Percentiles rank a stretch among this genome's conserved stretches.
Conservation (phyloP, 2,113 vertebrate genomes). For the Mirounga angustirostris region DNA sequence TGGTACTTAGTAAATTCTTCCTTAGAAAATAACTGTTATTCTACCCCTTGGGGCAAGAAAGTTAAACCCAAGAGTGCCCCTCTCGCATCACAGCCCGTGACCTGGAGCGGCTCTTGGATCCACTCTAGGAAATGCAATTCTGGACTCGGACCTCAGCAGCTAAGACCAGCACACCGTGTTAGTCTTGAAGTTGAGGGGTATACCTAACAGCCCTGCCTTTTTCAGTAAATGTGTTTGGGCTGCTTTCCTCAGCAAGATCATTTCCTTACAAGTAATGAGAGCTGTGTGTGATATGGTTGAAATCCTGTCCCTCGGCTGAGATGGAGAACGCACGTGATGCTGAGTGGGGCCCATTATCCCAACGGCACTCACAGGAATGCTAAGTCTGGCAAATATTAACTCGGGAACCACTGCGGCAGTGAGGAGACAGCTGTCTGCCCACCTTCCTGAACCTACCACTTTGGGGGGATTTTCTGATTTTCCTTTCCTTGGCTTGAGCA, state of each 20-base stretch:
- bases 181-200: not conserved
- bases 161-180: not conserved
- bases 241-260: slow-evolving; percentile 74
- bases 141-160: not conserved
- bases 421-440: slow-evolving; percentile 55
- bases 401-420: slow-evolving; percentile 53
- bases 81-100: too few relatives aligned
- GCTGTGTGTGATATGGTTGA: slow-evolving; percentile 76
- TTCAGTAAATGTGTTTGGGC: slow-evolving; percentile 68
- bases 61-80: not conserved
- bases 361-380: slow-evolving; percentile 69
- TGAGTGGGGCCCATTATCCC: slow-evolving; percentile 72
- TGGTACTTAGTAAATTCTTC: slow-evolving; percentile 10
- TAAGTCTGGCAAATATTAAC: slow-evolving; percentile 80
- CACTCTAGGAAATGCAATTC: not conserved
- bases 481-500: slow-evolving; percentile 25
- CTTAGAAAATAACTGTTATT: not conserved
- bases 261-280: slow-evolving; percentile 75
- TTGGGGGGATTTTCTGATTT: slow-evolving; percentile 27
- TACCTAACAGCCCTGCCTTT: slow-evolving; percentile 57
- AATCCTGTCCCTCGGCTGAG: slow-evolving; percentile 70
- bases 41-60: not conserved
- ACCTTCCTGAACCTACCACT: slow-evolving; percentile 63
- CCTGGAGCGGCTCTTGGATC: not conserved
- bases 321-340: slow-evolving; percentile 68